Conservation (phyloP, 2,888 invertebrate species). For the Shargacucullia verbasci region DNA sequence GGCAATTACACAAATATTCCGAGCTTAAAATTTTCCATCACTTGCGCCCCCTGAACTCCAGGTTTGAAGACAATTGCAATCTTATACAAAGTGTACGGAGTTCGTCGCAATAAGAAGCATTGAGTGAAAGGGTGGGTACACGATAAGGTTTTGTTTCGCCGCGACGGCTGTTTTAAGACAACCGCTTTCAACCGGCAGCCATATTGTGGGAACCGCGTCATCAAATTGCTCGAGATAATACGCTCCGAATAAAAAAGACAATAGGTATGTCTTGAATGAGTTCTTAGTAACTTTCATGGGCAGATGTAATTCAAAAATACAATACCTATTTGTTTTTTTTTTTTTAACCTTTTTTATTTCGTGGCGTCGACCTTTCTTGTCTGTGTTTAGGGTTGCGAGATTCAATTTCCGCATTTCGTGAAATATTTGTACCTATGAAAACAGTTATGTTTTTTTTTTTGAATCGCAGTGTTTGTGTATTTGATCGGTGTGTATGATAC, state of each 20-base stretch:
- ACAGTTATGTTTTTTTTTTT: too few species aligned
- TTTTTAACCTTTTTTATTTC: conserved; percentile 15
- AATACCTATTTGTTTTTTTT: conserved; percentile 13
- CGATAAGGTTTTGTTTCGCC: conserved; percentile 74
- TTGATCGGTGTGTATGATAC: too few species aligned
- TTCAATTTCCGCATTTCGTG: too few species aligned
- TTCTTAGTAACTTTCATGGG: conserved; percentile 33
- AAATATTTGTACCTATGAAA: too few species aligned
- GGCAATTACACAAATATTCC: too few species aligned
- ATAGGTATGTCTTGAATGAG: conserved; percentile 40
- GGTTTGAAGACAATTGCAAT: conserved; percentile 72
- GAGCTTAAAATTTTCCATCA: conserved; percentile 33
- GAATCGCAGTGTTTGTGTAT: too few species aligned
- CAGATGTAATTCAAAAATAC: conserved; percentile 10
- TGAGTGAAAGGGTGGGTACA: conserved; percentile 73
- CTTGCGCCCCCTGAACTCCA: conserved; percentile 52
- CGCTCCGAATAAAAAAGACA: conserved; percentile 47
- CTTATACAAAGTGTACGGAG: conserved; percentile 75
- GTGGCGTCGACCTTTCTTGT: neutral
- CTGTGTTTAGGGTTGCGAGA: neutral
- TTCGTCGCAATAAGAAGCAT: conserved; percentile 76
- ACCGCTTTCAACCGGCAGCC: conserved; percentile 39
- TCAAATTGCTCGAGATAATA: conserved; percentile 55
- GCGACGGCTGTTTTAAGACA: conserved; percentile 58
- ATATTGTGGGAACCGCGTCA: conserved; percentile 53